Base-by-base conservation (phyloP, 2,113 vertebrate genomes). In the Ictidomys tridecemlineatus region DNA sequence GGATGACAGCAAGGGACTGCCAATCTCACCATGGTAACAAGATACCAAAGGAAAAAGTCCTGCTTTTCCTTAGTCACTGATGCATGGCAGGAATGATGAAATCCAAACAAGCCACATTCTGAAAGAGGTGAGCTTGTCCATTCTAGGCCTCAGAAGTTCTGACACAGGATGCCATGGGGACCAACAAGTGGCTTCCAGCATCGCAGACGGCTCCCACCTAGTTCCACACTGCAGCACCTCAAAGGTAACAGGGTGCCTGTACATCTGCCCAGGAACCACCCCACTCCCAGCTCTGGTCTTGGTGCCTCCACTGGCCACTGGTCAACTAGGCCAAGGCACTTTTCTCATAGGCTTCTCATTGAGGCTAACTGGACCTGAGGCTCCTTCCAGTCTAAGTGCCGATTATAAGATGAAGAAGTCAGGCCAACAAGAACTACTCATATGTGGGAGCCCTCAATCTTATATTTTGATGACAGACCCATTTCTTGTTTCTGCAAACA, bases 271-370 rank as follows among this genome's bases (percentile, higher is more conserved):
- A 3, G 9, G 3, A 39, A 20, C 56, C 4, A 17, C 17, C 45
- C 17, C 6, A 24, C 7, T 13, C 12, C 1, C 3, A 18, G 80
- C 14, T 72, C 30, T 30, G 4, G 1, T 12, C 30, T 5, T 24
- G 58, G 61, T 20, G 24, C 63, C 34, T 56, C 58, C 70, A 4
- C 17, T 22, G 24, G 10, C 37, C 37, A 1, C 34, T 14, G 17
- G 32, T 16, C 13, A 30, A 30, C 48, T 13, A 13, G 61, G 34
- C 26, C 69, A 8, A 74, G 45, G 45, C 7, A 37, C 48, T 88
- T 58, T 17, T 53, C 65, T 26, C 65, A 5, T 11, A 4, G 42
- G 30, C 39, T 34, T 37, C 61, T 39, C 9, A 3, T 63, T 5
- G 45, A 45, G 69, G 48, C 14, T 10, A 56, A 78, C 3, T 4